A percentile compares a stretch with the other conserved stretches of the same genome.
Conservation (phyloP, 1,140 invertebrate species). For the Rhyzopertha dominica region DNA sequence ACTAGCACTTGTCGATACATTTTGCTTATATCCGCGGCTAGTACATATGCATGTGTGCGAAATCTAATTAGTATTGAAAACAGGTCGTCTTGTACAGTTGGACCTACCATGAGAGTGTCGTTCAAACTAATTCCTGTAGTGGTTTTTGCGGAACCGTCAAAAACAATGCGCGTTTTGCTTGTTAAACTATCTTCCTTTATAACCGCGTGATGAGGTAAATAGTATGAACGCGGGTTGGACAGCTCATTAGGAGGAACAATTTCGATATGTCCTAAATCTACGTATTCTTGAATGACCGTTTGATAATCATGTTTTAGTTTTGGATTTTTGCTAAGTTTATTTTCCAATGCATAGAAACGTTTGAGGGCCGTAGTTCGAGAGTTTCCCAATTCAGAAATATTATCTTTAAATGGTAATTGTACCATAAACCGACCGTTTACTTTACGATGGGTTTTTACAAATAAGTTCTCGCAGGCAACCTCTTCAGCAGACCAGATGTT, state of each 20-base stretch:
- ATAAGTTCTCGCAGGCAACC: conserved; percentile 27
- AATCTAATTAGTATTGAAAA: conserved; percentile 44
- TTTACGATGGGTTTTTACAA: conserved; percentile 24
- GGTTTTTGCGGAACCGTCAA: conserved; percentile 37
- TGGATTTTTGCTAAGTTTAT: conserved; percentile 10
- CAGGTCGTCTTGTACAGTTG: conserved; percentile 30
- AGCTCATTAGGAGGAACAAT: not conserved
- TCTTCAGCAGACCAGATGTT: conserved; percentile 23
- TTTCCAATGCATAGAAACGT: conserved; percentile 16
- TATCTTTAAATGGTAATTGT: conserved; percentile 26
- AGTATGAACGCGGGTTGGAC: no score
- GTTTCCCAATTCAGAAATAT: conserved; percentile 19
- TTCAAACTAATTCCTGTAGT: conserved; percentile 30
- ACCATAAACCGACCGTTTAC: conserved; percentile 28
- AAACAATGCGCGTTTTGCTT: conserved; percentile 38
- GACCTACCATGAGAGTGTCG: conserved; percentile 29
- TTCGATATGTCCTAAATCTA: conserved; percentile 31
- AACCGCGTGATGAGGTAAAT: conserved; percentile 46
- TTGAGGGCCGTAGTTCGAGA: conserved; percentile 15
- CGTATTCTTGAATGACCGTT: conserved; percentile 37
- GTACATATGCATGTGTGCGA: conserved; percentile 36
- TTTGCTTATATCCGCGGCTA: conserved; percentile 44
- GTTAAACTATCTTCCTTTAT: conserved; percentile 32
- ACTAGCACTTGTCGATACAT: conserved; percentile 44
- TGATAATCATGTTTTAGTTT: conserved; percentile 21